Evolutionary conservation across 2,888 invertebrate species (phyloP).

Genomic region (Eupeodes luniger): DNA sequence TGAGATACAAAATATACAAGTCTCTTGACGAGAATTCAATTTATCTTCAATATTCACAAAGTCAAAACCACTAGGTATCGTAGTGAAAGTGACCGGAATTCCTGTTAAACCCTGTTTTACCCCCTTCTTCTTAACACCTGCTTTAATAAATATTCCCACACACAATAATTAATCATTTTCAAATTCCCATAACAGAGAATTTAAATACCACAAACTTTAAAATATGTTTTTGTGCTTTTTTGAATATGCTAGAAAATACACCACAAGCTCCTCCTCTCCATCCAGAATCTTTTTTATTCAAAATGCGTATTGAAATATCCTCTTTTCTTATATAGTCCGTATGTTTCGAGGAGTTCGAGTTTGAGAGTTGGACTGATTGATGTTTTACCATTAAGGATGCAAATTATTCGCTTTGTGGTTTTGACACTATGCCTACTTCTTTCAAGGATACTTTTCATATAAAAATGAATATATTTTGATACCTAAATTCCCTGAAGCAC

Average conservation of each 20-base stretch:
- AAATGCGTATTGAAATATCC: conserved; percentile 37
- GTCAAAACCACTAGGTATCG: neutral
- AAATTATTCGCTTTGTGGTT: conserved; percentile 57
- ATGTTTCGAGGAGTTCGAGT: too few relatives aligned
- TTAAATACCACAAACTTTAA: conserved; percentile 15
- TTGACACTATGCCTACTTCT: conserved; percentile 26
- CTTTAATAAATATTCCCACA: neutral
- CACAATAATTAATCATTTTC: conserved; percentile 58
- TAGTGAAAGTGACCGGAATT: conserved; percentile 35
- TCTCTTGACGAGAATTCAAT: conserved; percentile 14
- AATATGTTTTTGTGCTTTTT: neutral
- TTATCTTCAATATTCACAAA: conserved; percentile 14
- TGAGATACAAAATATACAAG: neutral
- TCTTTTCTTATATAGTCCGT: neutral
- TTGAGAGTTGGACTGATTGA: conserved; percentile 59
- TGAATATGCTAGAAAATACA: conserved; percentile 10
- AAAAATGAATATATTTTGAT: neutral
- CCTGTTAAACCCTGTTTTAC: neutral
- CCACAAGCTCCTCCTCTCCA: conserved; percentile 43
- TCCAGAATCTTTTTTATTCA: conserved; percentile 28
- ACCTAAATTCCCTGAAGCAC: neutral
- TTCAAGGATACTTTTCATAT: neutral
- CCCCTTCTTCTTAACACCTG: neutral
- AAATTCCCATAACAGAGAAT: conserved; percentile 20
- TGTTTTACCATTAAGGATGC: conserved; percentile 67